These are phyloP conservation scores for Antigone vipio DNA, from an alignment of 2,113 vertebrate genomes.

Conservation along the genomic window DNA sequence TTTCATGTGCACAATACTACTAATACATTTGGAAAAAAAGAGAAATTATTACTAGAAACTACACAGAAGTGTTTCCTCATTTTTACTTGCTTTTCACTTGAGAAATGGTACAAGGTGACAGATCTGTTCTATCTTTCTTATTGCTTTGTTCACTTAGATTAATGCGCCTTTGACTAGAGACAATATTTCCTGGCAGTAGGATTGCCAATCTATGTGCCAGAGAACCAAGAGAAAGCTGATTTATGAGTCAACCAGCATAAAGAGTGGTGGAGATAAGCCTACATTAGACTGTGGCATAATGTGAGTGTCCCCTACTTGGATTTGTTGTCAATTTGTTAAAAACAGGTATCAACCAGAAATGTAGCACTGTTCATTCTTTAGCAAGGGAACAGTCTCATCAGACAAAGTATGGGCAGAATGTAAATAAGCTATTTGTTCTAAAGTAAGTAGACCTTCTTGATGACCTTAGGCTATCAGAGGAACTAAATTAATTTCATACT, in stretches of 20 bases:
- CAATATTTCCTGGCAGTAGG: background rate
- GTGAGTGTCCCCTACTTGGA: background rate
- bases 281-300: background rate
- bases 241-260: background rate
- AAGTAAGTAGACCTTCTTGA: no score
- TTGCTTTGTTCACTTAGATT: background rate
- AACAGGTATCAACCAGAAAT: background rate
- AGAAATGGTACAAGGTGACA: background rate
- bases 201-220: background rate
- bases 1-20: background rate
- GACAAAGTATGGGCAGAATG: background rate
- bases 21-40: background rate
- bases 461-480: no score
- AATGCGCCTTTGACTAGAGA: background rate
- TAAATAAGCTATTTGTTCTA: no score
- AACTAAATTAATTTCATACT: no score
- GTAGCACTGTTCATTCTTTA: background rate
- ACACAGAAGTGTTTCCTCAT: background rate
- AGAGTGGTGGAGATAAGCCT: background rate
- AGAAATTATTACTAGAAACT: background rate
- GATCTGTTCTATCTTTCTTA: background rate
- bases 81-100: background rate
- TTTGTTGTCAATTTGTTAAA: background rate
- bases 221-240: background rate
- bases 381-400: background rate